These are phyloP conservation scores for Hypsibius dujardini DNA, from an alignment of 1,140 invertebrate species.

Conservation along the genomic window DNA sequence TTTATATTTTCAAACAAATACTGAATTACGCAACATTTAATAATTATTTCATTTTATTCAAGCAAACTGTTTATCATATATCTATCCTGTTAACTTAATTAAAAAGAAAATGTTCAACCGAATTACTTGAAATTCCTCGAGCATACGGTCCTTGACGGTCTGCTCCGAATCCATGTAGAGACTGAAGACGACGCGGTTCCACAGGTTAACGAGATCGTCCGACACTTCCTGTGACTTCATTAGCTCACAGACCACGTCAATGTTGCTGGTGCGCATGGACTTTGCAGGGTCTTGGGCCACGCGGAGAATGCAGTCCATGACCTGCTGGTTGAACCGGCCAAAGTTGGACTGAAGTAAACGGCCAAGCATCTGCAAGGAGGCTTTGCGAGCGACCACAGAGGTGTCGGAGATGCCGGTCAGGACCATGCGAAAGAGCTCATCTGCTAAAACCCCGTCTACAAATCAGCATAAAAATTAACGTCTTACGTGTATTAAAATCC, in stretches of 20 bases:
- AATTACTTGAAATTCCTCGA: neutral
- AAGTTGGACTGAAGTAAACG: neutral
- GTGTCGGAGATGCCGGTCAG: neutral
- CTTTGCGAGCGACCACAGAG: neutral
- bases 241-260: neutral
- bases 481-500: too few relatives aligned
- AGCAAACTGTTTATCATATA: too few relatives aligned
- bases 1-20: too few relatives aligned
- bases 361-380: neutral
- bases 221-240: neutral
- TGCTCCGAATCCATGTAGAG: slow-evolving; percentile 4
- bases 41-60: too few relatives aligned
- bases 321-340: neutral
- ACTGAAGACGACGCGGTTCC: neutral
- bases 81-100: too few relatives aligned
- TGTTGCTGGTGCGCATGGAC: neutral
- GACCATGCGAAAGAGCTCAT: neutral
- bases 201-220: neutral
- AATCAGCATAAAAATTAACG: too few relatives aligned
- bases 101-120: too few relatives aligned
- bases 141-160: neutral
- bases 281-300: slow-evolving; percentile 8
- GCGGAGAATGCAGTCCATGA: slow-evolving; percentile 1
- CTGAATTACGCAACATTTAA: too few relatives aligned
- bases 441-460: too few relatives aligned